Evolutionary conservation across 2,113 vertebrate genomes (phyloP).

Genomic region (Podiceps cristatus): DNA sequence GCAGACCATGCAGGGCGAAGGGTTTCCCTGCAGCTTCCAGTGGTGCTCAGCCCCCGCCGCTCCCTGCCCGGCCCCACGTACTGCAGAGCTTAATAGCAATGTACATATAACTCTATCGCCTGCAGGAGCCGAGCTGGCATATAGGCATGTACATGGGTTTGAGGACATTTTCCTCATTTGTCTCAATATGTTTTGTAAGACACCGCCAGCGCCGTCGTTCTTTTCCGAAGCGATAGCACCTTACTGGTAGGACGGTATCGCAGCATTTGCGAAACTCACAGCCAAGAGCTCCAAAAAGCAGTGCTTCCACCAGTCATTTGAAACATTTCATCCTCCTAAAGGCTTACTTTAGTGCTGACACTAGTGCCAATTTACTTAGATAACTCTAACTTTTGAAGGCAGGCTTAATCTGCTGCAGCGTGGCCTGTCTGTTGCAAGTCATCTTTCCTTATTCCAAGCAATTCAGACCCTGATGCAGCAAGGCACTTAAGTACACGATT

Average conservation of each 20-base stretch:
- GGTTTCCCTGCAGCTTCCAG: slow-evolving; percentile 1
- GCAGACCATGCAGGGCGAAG: background rate
- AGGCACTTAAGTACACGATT: background rate
- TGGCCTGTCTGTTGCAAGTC: background rate
- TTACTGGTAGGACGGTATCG: background rate
- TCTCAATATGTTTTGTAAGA: background rate
- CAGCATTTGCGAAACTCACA: background rate
- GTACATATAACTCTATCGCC: background rate
- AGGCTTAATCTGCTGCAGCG: background rate
- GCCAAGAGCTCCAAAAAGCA: background rate
- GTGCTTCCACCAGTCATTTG: background rate
- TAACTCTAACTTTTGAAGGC: background rate
- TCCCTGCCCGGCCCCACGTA: background rate
- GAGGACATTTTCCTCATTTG: background rate
- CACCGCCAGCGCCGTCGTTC: fast-evolving
- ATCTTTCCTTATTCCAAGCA: background rate
- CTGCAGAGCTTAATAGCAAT: background rate
- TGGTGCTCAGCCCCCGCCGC: background rate
- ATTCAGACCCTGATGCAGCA: background rate
- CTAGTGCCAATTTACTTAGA: background rate
- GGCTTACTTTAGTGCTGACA: background rate
- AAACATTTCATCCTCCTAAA: background rate
- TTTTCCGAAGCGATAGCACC: background rate
- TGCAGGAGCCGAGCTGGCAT: fast-evolving
- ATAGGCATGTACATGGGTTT: background rate